Evolutionary conservation across 1,140 invertebrate genomes (phyloP).

Genomic region (Zaprionus inermis): DNA sequence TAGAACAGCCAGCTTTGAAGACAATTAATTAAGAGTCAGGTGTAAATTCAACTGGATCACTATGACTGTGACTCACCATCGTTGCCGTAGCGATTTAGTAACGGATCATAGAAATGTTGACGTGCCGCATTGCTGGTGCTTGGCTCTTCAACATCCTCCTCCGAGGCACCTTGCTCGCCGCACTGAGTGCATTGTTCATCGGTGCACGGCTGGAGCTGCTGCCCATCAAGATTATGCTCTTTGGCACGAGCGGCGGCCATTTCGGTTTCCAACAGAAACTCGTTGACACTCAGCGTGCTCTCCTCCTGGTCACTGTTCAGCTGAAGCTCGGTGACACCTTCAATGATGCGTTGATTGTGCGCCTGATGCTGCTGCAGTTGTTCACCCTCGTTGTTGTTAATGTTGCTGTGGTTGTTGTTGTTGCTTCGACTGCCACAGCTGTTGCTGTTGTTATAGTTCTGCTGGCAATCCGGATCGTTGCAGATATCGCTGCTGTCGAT

Average conservation of each 20-base stretch:
- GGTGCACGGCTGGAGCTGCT: slow-evolving; percentile 43
- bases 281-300: slow-evolving; percentile 66
- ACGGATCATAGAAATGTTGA: slow-evolving; percentile 66
- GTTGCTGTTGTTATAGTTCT: slow-evolving; percentile 64
- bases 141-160: slow-evolving; percentile 59
- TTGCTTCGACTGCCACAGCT: slow-evolving; percentile 36
- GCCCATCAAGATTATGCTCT: slow-evolving; percentile 29
- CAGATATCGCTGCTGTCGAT: slow-evolving; percentile 56
- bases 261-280: slow-evolving; percentile 70
- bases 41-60: background rate
- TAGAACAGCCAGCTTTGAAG: slow-evolving; percentile 34
- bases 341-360: slow-evolving; percentile 39
- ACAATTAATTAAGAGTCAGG: background rate
- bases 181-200: slow-evolving; percentile 66
- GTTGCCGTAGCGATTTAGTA: slow-evolving; percentile 67
- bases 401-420: slow-evolving; percentile 43
- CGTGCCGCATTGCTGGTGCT: slow-evolving; percentile 67
- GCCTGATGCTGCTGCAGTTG: slow-evolving; percentile 22
- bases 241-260: slow-evolving; percentile 57
- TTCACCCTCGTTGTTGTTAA: slow-evolving; percentile 30
- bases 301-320: slow-evolving; percentile 60
- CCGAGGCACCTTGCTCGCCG: slow-evolving; percentile 44
- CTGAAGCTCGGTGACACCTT: slow-evolving; percentile 65
- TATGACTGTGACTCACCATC: slow-evolving; percentile 38
- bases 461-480: slow-evolving; percentile 77